Evolutionary conservation across 2,113 vertebrate species (phyloP).

Genomic region (Actenoides hombroni): DNA sequence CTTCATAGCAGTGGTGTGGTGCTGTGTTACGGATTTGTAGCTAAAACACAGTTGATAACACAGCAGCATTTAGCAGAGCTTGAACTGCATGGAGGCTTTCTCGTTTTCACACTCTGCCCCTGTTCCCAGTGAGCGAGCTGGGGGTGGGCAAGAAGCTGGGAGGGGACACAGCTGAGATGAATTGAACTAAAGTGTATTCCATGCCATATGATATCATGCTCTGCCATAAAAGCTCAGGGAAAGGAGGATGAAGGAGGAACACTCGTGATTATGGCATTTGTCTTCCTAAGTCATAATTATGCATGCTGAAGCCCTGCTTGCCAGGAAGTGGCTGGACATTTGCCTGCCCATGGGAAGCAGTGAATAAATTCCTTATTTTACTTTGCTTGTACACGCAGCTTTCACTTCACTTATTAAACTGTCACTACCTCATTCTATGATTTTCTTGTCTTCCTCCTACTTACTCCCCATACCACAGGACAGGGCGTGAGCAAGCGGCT

Average conservation of each 20-base stretch:
- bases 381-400: not conserved
- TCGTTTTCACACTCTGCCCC: not conserved
- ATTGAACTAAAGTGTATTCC: not conserved
- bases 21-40: not conserved
- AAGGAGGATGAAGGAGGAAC: not conserved
- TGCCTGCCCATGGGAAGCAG: not conserved
- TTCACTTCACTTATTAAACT: not conserved
- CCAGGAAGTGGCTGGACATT: not conserved
- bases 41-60: not conserved
- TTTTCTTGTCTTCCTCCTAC: not conserved
- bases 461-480: not conserved
- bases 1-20: not conserved
- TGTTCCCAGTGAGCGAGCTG: not conserved
- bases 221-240: not conserved
- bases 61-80: not conserved
- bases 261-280: not conserved
- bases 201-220: not conserved
- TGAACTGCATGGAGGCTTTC: not conserved
- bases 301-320: not conserved
- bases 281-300: not conserved
- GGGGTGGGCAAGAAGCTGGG: not conserved
- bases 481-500: accelerated
- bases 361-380: not conserved
- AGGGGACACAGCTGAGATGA: not conserved
- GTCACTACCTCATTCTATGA: not conserved